Evolutionary conservation across 2,797 vertebrate species (phyloP).

Genomic region (Pelodytes ibericus): DNA sequence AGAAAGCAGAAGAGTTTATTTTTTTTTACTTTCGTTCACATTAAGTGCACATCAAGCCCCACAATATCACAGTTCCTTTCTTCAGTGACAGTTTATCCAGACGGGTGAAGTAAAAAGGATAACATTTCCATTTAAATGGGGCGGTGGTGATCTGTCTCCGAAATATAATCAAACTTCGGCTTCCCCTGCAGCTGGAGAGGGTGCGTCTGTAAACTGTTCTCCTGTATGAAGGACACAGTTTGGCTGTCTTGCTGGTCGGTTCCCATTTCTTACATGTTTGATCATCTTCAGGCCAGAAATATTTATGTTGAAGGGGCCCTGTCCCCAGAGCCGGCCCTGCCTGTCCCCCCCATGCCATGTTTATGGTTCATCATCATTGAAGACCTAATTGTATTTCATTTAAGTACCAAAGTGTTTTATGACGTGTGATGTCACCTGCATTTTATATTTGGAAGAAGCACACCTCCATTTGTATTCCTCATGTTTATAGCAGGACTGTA

Average conservation of each 20-base stretch:
- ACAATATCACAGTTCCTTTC: conserved; percentile 25
- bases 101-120: conserved; percentile 58
- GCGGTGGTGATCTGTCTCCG: conserved; percentile 65
- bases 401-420: too few relatives aligned
- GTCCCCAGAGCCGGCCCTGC: too few relatives aligned
- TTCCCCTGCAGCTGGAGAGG: conserved; percentile 64
- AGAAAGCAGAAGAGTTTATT: conserved; percentile 37
- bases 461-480: too few relatives aligned
- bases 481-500: too few relatives aligned
- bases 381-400: too few relatives aligned
- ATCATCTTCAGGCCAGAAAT: too few relatives aligned
- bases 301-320: too few relatives aligned
- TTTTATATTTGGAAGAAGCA: too few relatives aligned
- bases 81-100: conserved; percentile 64
- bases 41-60: conserved; percentile 47
- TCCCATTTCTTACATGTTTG: too few relatives aligned
- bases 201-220: conserved; percentile 65
- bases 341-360: too few relatives aligned
- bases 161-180: conserved; percentile 65
- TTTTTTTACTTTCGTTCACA: conserved; percentile 41
- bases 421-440: too few relatives aligned
- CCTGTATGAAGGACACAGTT: conserved; percentile 64
- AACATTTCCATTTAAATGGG: conserved; percentile 64
- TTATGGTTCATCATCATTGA: too few relatives aligned
- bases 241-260: conserved; percentile 37